Evolutionary conservation across 2,113 vertebrate genomes (phyloP), one percentile per base, ranked within the genome.

Genomic region (Ageneiosus marmoratus): DNA sequence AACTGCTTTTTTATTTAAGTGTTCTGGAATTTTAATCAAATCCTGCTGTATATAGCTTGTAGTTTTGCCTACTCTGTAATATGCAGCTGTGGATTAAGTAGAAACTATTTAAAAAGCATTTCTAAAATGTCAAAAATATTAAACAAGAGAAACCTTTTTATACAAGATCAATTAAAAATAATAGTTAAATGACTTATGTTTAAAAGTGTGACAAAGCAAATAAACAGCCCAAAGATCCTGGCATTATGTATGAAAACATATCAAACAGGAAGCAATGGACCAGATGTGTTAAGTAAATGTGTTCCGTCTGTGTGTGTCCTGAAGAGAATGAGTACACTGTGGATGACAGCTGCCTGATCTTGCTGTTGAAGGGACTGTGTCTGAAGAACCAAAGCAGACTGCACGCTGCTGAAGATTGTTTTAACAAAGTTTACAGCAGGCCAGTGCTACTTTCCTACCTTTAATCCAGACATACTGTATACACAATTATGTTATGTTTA

Each of bases 351-450:
- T 94, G 94, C 85, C 24, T 94, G 82, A 90, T 95, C 79, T 86
- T 91, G 85, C 90, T 96, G 69, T 85, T 95, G 89, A 95, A 93
- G 85, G 95, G 94, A 1, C 84, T 95, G 83, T 95, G 94, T 83
- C 79, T 95, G 53, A 95, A 92, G 89, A 95, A 96, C 89, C 92
- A 91, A 85, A 92, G 92, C 2, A 80, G 81, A 1, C 48, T 90
- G 48, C 88, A 89, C 63, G 89, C 91, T 0, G 94, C 94, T 0
- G 94, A 95, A 86, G 90, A 94, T 12, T 93, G 89, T 83, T 94
- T 95, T 55, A 85, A 84, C 37, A 89, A 88, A 82, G 91, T 94
- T 76, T 91, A 88, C 55, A 86, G 89, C 60, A 93, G 93, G 94
- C 93, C 74, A 91, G 88, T 12, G 41, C 15, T 37, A 32, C 51